phyloP scores from a whole-genome alignment of 2,113 vertebrate species.

The Anthoscopus minutus region DNA sequence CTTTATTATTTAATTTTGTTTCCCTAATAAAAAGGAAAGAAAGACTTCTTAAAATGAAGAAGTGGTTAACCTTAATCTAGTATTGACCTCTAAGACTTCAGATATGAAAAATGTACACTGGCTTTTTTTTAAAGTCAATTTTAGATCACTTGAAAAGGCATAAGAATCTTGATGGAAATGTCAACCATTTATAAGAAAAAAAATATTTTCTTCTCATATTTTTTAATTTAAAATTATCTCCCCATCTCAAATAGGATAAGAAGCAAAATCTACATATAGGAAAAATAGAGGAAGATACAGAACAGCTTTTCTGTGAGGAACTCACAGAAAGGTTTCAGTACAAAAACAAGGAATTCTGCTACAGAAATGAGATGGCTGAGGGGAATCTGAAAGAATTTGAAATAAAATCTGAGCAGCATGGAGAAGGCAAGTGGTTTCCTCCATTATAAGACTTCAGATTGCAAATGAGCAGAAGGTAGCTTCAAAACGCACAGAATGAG shows the following conservation, averaged over 20 bases:
- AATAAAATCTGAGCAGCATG: not conserved
- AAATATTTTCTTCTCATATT: not conserved
- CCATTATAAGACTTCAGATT: not conserved
- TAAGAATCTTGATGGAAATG: not conserved
- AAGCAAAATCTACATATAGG: not conserved
- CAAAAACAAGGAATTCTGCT: not conserved
- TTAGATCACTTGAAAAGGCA: not conserved
- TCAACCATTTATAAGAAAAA: not conserved
- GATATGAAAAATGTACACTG: not conserved
- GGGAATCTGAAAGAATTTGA: not conserved
- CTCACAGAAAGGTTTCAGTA: not conserved
- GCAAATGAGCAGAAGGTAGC: not conserved
- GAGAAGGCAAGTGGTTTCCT: not conserved
- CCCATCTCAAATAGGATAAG: not conserved
- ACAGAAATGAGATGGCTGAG: not conserved
- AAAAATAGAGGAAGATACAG: not conserved
- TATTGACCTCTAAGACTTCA: not conserved
- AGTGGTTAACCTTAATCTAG: not conserved
- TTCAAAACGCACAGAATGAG: not conserved
- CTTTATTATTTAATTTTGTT: not conserved
- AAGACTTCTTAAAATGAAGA: not conserved
- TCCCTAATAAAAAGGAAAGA: not conserved
- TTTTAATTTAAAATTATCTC: not conserved
- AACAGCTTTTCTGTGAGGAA: not conserved
- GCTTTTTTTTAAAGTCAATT: not conserved